These are phyloP conservation scores for Anas platyrhynchos DNA, from an alignment of 2,113 vertebrate species.

Conservation along the genomic window DNA sequence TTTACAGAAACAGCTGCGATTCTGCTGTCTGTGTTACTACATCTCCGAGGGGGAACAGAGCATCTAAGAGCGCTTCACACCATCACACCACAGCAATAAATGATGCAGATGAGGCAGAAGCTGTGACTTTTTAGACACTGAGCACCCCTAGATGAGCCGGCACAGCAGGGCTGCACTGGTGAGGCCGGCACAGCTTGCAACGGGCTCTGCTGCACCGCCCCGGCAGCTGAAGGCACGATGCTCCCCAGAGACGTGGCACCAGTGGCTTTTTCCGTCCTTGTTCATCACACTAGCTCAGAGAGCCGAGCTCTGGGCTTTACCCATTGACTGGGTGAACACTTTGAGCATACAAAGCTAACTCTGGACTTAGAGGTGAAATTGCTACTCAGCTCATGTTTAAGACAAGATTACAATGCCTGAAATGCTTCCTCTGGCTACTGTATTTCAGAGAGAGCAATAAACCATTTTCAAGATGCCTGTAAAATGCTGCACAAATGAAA, in stretches of 20 bases:
- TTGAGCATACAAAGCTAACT: not conserved
- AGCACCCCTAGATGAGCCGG: not conserved
- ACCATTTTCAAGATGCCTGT: not conserved
- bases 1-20: not conserved
- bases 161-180: not conserved
- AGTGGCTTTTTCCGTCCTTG: not conserved
- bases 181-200: not conserved
- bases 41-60: not conserved
- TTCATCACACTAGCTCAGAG: accelerated
- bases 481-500: not conserved
- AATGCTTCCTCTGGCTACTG: not conserved
- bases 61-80: not conserved
- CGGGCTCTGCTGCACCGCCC: accelerated
- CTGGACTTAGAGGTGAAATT: not conserved
- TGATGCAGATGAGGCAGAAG: not conserved
- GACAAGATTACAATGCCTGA: not conserved
- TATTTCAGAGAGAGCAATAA: not conserved
- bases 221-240: not conserved
- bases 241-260: accelerated
- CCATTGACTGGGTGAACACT: not conserved
- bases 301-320: not conserved
- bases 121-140: too few species aligned
- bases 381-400: not conserved
- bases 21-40: not conserved
- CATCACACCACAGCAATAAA: accelerated